These are phyloP conservation scores for Ylistrum balloti DNA, from an alignment of 1,140 invertebrate species.

Conservation along the genomic window DNA sequence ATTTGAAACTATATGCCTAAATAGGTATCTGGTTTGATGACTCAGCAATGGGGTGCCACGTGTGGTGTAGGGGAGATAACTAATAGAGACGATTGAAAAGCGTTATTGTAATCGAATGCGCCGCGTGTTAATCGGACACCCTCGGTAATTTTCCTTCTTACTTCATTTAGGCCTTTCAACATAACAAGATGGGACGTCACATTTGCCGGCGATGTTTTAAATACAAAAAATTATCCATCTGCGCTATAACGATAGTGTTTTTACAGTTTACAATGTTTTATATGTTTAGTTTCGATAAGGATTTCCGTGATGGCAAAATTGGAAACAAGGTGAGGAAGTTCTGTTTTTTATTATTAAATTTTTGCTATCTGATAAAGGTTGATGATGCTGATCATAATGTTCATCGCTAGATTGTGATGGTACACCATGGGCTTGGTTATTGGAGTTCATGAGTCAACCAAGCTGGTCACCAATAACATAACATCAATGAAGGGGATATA, in stretches of 20 bases:
- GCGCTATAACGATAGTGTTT: neutral
- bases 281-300: neutral
- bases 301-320: constrained; percentile 17
- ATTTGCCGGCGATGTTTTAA: constrained; percentile 30
- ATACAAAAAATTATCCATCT: constrained; percentile 15
- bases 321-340: neutral
- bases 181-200: neutral
- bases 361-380: neutral
- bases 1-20: too few species aligned
- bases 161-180: neutral
- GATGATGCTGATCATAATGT: neutral
- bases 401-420: too few species aligned
- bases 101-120: neutral
- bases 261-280: constrained; percentile 9
- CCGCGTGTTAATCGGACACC: neutral
- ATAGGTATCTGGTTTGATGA: too few species aligned
- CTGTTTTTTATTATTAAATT: neutral
- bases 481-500: too few species aligned
- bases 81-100: neutral
- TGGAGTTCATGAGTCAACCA: too few species aligned
- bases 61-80: constrained; percentile 12
- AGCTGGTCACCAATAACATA: too few species aligned
- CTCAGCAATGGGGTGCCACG: neutral
- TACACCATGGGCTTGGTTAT: too few species aligned
- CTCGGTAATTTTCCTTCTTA: neutral